Evolutionary conservation across 2,113 vertebrate genomes (phyloP).

Genomic region (Eulemur macaco): DNA sequence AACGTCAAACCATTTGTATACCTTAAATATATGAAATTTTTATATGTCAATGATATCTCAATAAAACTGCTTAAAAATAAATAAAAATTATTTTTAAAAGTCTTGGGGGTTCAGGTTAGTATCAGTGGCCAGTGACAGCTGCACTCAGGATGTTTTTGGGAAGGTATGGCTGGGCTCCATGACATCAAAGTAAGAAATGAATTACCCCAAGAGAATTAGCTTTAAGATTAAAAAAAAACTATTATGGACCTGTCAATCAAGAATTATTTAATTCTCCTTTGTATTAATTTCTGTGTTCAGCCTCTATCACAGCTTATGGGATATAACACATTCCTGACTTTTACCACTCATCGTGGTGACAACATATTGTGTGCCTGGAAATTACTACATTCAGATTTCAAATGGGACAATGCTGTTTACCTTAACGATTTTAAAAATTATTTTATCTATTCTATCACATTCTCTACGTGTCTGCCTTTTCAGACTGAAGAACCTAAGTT

Average conservation of each 20-base stretch:
- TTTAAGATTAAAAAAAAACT: background rate
- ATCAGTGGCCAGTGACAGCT: background rate
- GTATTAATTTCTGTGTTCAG: background rate
- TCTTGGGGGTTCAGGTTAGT: background rate
- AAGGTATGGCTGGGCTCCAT: background rate
- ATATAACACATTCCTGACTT: background rate
- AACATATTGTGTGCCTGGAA: background rate
- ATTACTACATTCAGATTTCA: conserved; percentile 21
- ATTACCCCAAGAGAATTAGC: background rate
- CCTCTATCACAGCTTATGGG: background rate
- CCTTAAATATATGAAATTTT: background rate
- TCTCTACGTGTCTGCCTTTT: background rate
- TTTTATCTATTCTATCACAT: background rate
- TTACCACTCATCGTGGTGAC: background rate
- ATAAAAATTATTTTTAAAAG: background rate
- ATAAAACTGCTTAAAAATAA: background rate
- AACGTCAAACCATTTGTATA: background rate
- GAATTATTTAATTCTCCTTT: conserved; percentile 19
- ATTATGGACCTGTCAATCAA: background rate
- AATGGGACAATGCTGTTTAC: background rate
- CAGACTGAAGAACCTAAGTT: background rate
- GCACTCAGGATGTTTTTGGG: background rate
- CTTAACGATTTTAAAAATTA: background rate
- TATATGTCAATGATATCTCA: background rate
- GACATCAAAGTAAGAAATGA: background rate